A percentile compares a stretch with the other conserved stretches of the same genome.
Evolutionary conservation across 2,113 vertebrate species (phyloP).

Genomic region (Dicentrarchus labrax): DNA sequence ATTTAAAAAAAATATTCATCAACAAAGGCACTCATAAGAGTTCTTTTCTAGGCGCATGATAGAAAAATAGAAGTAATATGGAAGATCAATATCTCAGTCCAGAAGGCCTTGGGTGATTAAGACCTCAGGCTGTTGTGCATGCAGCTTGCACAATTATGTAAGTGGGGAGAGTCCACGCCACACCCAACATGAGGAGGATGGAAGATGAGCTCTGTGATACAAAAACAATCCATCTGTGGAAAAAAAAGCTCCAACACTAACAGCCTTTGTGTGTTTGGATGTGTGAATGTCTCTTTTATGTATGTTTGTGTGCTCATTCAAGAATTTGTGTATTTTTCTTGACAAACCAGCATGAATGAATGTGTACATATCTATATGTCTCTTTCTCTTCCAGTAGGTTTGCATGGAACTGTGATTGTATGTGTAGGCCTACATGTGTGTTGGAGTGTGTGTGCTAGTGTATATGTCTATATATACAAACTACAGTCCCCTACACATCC

Average conservation of each 20-base stretch:
- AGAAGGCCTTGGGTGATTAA: neutral
- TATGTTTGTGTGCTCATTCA: constrained; percentile 7
- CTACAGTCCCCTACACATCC: constrained; percentile 19
- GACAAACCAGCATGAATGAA: neutral
- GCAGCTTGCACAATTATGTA: constrained; percentile 24
- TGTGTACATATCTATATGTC: neutral
- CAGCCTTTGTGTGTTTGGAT: constrained; percentile 38
- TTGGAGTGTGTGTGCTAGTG: constrained; percentile 11
- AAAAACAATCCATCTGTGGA: constrained; percentile 21
- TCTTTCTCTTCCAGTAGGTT: constrained; percentile 6
- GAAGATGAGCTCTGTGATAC: constrained; percentile 32
- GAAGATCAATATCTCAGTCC: constrained; percentile 20
- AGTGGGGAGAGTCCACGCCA: constrained; percentile 33
- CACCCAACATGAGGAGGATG: constrained; percentile 37
- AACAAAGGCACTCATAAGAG: constrained; percentile 10
- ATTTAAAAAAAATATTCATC: constrained; percentile 16
- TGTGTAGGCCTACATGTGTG: constrained; percentile 1
- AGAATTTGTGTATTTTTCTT: constrained; percentile 4
- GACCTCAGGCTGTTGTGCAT: constrained; percentile 1
- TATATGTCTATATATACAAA: constrained; percentile 52
- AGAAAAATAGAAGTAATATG: constrained; percentile 46
- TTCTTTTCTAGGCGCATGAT: constrained; percentile 28
- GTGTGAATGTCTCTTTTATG: constrained; percentile 14
- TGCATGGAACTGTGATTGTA: constrained; percentile 1
- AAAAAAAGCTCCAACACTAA: constrained; percentile 22